Percentiles rank a stretch among this genome's conserved stretches.
phyloP scores from a whole-genome alignment of 2,888 invertebrate genomes.

The Nycteola revayana region DNA sequence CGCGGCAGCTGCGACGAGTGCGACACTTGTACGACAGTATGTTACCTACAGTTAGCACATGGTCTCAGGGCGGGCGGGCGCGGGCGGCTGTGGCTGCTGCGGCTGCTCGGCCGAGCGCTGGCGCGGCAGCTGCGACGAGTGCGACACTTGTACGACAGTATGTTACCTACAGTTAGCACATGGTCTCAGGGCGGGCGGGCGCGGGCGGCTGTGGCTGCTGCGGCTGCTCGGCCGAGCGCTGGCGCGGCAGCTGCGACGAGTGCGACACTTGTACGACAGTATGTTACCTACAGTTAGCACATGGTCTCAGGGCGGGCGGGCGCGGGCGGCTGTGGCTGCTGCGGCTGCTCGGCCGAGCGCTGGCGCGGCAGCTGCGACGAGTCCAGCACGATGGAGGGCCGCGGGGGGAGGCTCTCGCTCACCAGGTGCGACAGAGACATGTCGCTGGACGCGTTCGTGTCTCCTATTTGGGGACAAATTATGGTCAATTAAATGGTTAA shows the following conservation, averaged over 20 bases:
- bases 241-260: constrained; percentile 74
- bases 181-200: constrained; percentile 67
- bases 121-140: constrained; percentile 74
- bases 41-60: too few relatives aligned
- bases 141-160: too few relatives aligned
- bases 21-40: too few relatives aligned
- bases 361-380: constrained; percentile 75
- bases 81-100: too few relatives aligned
- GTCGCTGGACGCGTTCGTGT: constrained; percentile 77
- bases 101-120: constrained; percentile 71
- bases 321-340: constrained; percentile 57
- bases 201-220: constrained; percentile 57
- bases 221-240: constrained; percentile 68
- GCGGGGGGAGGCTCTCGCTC: constrained; percentile 73
- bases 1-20: too few relatives aligned
- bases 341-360: constrained; percentile 65
- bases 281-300: too few relatives aligned
- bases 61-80: too few relatives aligned
- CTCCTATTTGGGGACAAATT: too few relatives aligned
- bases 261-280: too few relatives aligned
- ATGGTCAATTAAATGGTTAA: too few relatives aligned
- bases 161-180: constrained; percentile 73
- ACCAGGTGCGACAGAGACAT: constrained; percentile 77
- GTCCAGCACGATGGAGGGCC: constrained; percentile 76
- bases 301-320: constrained; percentile 69